Percentiles rank a stretch among this genome's conserved stretches.
Evolutionary conservation across 2,113 vertebrate genomes (phyloP).

Genomic region (Scophthalmus maximus): DNA sequence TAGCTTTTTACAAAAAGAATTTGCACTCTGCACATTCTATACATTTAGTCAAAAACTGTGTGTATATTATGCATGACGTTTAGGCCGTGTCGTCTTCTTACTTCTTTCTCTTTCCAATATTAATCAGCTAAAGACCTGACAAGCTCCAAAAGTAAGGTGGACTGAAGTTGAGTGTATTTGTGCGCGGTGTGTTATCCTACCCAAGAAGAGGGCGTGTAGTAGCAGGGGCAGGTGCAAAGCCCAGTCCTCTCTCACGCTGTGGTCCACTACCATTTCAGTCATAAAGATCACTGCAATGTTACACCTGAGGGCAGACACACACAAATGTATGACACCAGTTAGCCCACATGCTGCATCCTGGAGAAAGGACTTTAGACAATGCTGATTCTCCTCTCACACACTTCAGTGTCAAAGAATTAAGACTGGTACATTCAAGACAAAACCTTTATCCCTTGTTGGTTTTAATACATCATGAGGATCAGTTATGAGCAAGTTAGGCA

Average conservation of each 20-base stretch:
- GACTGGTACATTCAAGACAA: neutral
- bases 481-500: too few relatives aligned
- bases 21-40: too few relatives aligned
- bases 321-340: too few relatives aligned
- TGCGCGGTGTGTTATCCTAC: slow-evolving; percentile 76
- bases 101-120: neutral
- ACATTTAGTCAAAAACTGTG: too few relatives aligned
- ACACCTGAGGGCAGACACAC: slow-evolving; percentile 83
- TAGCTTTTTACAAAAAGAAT: too few relatives aligned
- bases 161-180: neutral
- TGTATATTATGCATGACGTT: neutral
- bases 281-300: slow-evolving; percentile 99
- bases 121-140: neutral
- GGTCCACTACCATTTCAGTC: slow-evolving; percentile 99
- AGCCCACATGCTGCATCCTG: too few relatives aligned
- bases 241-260: slow-evolving; percentile 98
- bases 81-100: too few relatives aligned
- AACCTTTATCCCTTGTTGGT: neutral
- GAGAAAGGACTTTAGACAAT: too few relatives aligned
- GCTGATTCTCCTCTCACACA: too few relatives aligned
- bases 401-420: neutral
- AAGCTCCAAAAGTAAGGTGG: neutral
- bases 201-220: slow-evolving; percentile 95
- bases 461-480: too few relatives aligned
- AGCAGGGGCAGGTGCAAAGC: slow-evolving; percentile 94